Evolutionary conservation across 2,113 vertebrate genomes (phyloP).

Genomic region (Gasterosteus aculeatus): DNA sequence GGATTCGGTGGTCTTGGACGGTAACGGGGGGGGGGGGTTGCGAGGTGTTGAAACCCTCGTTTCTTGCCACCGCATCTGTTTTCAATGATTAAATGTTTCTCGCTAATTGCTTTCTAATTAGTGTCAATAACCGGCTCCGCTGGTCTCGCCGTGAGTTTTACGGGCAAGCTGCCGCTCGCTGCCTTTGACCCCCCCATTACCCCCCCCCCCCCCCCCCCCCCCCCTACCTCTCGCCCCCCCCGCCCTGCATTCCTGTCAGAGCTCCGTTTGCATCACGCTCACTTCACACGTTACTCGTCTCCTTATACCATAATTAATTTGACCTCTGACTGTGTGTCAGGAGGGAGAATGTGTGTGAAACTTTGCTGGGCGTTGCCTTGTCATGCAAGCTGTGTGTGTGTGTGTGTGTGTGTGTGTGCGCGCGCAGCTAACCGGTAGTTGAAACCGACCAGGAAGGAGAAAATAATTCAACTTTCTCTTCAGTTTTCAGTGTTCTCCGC

Average conservation of each 20-base stretch:
- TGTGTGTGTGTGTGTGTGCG: constrained; percentile 25
- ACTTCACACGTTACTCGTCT: constrained; percentile 35
- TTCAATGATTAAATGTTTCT: constrained; percentile 77
- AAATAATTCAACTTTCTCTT: too few species aligned
- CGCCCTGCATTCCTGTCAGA: constrained; percentile 14
- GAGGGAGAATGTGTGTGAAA: constrained; percentile 38
- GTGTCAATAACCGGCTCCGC: constrained; percentile 81
- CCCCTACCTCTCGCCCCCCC: neutral
- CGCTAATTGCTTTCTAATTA: constrained; percentile 82
- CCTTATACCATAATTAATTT: constrained; percentile 43
- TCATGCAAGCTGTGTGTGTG: constrained; percentile 14
- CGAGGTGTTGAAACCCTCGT: constrained; percentile 56
- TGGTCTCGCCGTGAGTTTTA: constrained; percentile 72
- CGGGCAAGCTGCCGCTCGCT: constrained; percentile 37
- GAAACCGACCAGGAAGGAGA: too few species aligned
- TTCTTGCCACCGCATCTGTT: constrained; percentile 72
- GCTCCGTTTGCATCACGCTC: constrained; percentile 29
- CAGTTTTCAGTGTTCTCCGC: constrained; percentile 22
- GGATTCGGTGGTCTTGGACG: neutral
- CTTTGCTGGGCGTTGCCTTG: constrained; percentile 21
- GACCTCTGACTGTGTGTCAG: constrained; percentile 51
- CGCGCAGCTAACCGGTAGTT: neutral
- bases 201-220: neutral
- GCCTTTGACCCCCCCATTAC: neutral
- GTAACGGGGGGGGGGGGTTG: constrained; percentile 28